These are phyloP conservation scores for Nilaparvata lugens DNA, from an alignment of 1,140 invertebrate species.

Conservation along the genomic window DNA sequence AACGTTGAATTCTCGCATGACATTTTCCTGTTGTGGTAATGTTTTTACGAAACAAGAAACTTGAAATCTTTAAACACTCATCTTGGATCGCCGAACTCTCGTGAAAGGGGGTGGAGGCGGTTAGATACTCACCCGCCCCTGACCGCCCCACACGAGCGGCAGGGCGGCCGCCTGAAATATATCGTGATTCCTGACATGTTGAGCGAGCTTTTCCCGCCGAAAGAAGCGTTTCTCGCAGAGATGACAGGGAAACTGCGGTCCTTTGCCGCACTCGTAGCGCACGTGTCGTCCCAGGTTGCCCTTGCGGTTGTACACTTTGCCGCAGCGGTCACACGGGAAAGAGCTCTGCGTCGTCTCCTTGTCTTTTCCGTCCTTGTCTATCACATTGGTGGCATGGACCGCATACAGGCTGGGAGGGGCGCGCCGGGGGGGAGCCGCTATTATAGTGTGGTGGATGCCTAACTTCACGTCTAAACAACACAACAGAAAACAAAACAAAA, in stretches of 20 bases:
- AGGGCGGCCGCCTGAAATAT: background rate
- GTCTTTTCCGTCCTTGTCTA: no score
- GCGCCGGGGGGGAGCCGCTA: background rate
- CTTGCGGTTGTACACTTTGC: conserved; percentile 21
- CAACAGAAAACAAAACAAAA: no score
- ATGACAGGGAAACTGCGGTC: conserved; percentile 54
- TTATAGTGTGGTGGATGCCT: no score
- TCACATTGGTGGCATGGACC: no score
- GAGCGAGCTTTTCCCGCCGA: conserved; percentile 32
- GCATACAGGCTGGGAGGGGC: background rate
- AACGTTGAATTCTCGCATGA: no score
- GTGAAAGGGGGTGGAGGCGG: no score
- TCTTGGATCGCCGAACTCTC: no score
- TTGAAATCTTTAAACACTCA: no score
- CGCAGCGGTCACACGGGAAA: conserved; percentile 20
- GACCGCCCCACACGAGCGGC: background rate
- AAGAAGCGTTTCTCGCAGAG: conserved; percentile 44
- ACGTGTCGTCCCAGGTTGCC: conserved; percentile 33
- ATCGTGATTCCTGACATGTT: conserved; percentile 32
- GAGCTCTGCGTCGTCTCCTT: background rate
- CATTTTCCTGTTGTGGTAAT: no score
- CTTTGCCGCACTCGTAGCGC: conserved; percentile 46
- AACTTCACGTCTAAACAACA: no score
- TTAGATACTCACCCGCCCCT: background rate
- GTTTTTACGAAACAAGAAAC: no score